Evolutionary conservation across 2,113 vertebrate genomes (phyloP), one percentile per base, ranked within the genome.

Genomic region (Chaetorhynchus papuensis): DNA sequence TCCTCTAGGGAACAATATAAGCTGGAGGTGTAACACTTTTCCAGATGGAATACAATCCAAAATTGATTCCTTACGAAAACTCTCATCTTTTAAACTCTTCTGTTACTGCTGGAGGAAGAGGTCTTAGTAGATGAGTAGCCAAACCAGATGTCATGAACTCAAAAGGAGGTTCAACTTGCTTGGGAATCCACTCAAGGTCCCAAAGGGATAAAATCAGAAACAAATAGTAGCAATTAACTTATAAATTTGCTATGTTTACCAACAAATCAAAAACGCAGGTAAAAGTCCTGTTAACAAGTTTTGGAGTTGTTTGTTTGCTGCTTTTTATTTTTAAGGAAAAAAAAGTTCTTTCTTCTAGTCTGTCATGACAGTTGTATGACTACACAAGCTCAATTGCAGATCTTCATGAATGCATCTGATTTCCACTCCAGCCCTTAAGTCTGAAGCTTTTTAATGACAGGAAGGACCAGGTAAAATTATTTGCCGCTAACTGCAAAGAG

Each of bases 41-140:
- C 42, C 64, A 72, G 10, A 21, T 39, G 16, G 39, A 78, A 72
- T 22, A 68, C 8, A 52, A 68, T 2, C 6, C 15, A 68, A 68
- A 88, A 59, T 15, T 53, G 15, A 77, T 27, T 72, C 13, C 44
- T 13, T 31, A 59, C 0, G 0, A 68, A 68, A 85, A 74, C 5
- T 44, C 23, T 11, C 4, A 20, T 20, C 23, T 26, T 33, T 21
- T 76, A 31, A 57, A 28, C 14, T 77, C 71, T 18, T 64, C 35
- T 0, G 0, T 35, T 78, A 64, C 39, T 42, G 12, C 27, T 49
- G 33, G n/a, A 70, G 8, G 17, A 82, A 64, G 26, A 54, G 5
- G 4, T 59, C 65, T 59, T n/a, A 30, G 14, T 8, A 82, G 44
- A 50, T 20, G 23, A 77, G 35, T 6, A 50, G 35, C n/a, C n/a